Evolutionary conservation across 2,113 vertebrate species (phyloP).

Genomic region (Trematocara zebra): DNA sequence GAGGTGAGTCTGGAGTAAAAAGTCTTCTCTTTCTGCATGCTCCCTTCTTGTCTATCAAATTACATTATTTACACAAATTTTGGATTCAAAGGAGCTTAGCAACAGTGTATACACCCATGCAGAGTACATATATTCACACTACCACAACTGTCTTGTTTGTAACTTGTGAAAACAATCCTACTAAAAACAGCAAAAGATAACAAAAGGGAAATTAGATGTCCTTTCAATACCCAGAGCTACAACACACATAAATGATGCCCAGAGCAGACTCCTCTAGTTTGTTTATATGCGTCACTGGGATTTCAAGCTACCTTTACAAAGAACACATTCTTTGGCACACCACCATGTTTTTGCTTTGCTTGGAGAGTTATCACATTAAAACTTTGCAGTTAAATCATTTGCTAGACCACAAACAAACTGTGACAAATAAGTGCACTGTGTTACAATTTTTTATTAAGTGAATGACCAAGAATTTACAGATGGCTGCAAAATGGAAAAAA

Average conservation of each 20-base stretch:
- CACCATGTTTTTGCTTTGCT: not conserved
- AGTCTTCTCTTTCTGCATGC: slow-evolving; percentile 3
- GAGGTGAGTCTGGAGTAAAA: not conserved
- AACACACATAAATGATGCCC: not conserved
- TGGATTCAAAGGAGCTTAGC: not conserved
- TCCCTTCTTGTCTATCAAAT: not conserved
- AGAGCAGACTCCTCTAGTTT: not conserved
- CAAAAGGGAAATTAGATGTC: slow-evolving; percentile 14
- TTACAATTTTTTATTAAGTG: not conserved
- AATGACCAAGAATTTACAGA: not conserved
- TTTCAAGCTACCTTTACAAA: not conserved
- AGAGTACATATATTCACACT: not conserved
- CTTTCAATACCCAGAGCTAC: slow-evolving; percentile 7
- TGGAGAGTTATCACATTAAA: not conserved
- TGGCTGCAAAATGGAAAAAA: not conserved
- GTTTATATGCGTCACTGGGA: not conserved
- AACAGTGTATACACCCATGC: not conserved
- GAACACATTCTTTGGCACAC: not conserved
- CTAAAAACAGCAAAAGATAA: not conserved
- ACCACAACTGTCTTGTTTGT: not conserved
- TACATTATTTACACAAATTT: not conserved
- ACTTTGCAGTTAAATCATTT: not conserved
- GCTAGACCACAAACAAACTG: not conserved
- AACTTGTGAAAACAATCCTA: not conserved
- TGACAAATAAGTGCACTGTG: not conserved